Conservation (phyloP, 1,140 invertebrate species). For the Drosophila paulistorum region DNA sequence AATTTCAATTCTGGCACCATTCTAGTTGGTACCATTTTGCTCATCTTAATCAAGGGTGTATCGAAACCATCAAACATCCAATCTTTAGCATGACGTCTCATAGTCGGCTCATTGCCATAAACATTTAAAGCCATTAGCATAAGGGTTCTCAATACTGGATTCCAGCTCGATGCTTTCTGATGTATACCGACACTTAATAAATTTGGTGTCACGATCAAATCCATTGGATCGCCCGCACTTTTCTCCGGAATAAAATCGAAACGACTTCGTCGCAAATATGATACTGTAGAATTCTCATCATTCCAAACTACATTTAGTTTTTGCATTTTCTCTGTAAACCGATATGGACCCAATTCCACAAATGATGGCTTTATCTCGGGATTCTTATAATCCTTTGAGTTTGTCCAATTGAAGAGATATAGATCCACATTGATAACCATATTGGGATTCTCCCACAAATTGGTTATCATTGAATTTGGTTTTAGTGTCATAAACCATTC, state of each 20-base stretch:
- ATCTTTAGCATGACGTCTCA: conserved; percentile 87
- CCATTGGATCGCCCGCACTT: conserved; percentile 89
- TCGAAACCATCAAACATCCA: conserved; percentile 90
- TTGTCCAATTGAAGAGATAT: conserved; percentile 93
- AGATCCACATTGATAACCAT: conserved; percentile 89
- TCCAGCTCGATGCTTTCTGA: conserved; percentile 75
- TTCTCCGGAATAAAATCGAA: conserved; percentile 87
- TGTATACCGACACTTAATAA: conserved; percentile 86
- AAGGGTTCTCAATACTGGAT: conserved; percentile 84
- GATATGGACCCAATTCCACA: conserved; percentile 89
- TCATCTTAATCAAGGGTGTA: conserved; percentile 87
- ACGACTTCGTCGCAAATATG: conserved; percentile 89
- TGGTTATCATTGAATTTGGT: conserved; percentile 85
- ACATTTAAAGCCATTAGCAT: conserved; percentile 84
- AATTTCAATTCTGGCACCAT: conserved; percentile 82
- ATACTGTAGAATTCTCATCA: conserved; percentile 90
- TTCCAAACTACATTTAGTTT: conserved; percentile 88
- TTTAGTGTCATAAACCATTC: conserved; percentile 60
- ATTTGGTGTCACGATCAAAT: conserved; percentile 91
- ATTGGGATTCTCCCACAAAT: conserved; percentile 88
- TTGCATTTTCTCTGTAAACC: conserved; percentile 86
- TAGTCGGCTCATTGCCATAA: conserved; percentile 84
- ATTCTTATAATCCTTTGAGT: conserved; percentile 85
- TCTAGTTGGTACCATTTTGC: conserved; percentile 84
- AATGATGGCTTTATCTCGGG: conserved; percentile 86